Evolutionary conservation across 2,113 vertebrate species (phyloP), one percentile per base, ranked within the genome.

Genomic region (Murina feae): DNA sequence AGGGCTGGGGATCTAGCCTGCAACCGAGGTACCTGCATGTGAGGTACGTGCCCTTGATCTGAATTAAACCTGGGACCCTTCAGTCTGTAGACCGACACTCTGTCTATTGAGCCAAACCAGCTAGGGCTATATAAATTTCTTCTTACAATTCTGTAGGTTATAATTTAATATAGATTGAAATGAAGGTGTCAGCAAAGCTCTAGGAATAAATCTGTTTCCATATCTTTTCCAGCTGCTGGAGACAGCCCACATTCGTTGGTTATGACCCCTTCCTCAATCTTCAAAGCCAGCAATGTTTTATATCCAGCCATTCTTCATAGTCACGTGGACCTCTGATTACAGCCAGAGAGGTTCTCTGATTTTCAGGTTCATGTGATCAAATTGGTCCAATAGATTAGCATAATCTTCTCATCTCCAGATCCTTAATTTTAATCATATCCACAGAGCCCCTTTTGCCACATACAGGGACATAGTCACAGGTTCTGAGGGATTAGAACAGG

Each of bases 141-240:
- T 47, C 51, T 82, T 32, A 20, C 1, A 35, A 63, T 11, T 68
- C 17, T 47, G 21, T 39, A 32, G 44, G 25, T 35, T 55, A 49
- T 23, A 58, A 25, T 9, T 39, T 25, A 25, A 2, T 37, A 25
- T 8, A 23, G 63, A 12, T 16, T 14, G 4, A 20, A 12, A 49
- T 39, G n/a, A 32, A 9, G 37, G 44, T 78, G 49, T 42, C 51
- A 6, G 39, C 42, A 49, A 39, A 30, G 79, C 28, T 68, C 5
- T 35, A 2, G 28, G 51, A 21, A 1, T 3, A 30, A 51, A 28
- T 37, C 53, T 2, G 2, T 13, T 28, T 25, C 42, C 1, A 3
- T 20, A 44, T 16, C 12, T n/a, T 28, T 35, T 21, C 60, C 6
- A 11, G 58, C 58, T 37, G 8, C 9, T 55, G 2, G 18, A 25